Evolutionary conservation across 2,888 invertebrate genomes (phyloP), one percentile per base, ranked within the genome.

Genomic region (Criorhina ranunculi): DNA sequence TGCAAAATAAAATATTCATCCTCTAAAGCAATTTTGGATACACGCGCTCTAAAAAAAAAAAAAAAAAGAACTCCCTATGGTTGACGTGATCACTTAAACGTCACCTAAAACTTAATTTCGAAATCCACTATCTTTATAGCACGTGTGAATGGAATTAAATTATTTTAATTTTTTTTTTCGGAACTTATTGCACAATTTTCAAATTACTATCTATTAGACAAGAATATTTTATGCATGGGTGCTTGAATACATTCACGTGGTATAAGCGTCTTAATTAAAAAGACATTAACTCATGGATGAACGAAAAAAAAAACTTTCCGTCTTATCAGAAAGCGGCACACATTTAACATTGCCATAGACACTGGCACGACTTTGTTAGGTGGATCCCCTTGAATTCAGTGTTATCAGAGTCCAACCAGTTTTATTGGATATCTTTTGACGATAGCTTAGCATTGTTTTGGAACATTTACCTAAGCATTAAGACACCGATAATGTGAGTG

Each of bases 231-330:
- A 55, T 7, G 70, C 59, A 29, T 37, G 44, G 19, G 15, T 24
- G 42, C 37, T 35, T n/a, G 9, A 64, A 53, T 29, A 73, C n/a
- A 64, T n/a, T 37, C 24, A 62, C 44, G 35, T 62, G 73, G 44
- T 19, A 64, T 35, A 55, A 62, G 62, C 33, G 53, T 64, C 62
- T 75, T 57, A 66, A 66, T 75, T 64, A 75, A 66, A 75, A 75
- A 66, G 15, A 57, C 64, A 75, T 75, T 75, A 75, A 40, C 29
- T 75, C 11, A 37, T 17, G 37, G 17, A 44, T 44, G 55, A 55
- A 37, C 31, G 37, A 29, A 46, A 15, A 44, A 40, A 24, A 5
- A 17, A 57, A 57, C 5, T 15, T n/a, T 9, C 15, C 24, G 7
- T 40, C 53, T 75, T 75, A 75, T 75, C 75, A 59, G 40, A 17